Conservation (phyloP, 2,888 invertebrate species). For the Plebejus argus region DNA sequence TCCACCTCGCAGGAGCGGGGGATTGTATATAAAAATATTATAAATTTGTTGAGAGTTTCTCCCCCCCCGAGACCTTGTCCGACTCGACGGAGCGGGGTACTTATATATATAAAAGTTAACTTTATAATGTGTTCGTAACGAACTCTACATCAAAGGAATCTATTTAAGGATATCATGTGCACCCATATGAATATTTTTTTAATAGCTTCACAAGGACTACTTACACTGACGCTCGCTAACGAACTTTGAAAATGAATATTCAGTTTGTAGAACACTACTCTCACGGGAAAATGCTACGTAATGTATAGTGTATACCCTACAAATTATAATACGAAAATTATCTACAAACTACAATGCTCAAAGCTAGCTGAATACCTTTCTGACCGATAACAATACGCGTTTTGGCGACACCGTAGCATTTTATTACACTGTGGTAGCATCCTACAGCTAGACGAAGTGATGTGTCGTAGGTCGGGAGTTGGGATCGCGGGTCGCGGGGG, state of each 20-base stretch:
- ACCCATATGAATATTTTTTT: neutral
- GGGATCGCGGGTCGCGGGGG: neutral
- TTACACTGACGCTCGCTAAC: neutral
- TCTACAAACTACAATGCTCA: no score
- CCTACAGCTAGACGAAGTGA: neutral
- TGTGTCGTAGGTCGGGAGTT: neutral
- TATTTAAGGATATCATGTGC: constrained; percentile 8
- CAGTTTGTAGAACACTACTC: no score
- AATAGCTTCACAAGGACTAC: neutral
- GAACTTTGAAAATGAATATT: neutral
- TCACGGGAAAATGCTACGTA: neutral
- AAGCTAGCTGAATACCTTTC: neutral
- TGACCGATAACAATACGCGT: neutral
- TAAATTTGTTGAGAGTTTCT: neutral
- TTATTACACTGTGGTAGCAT: no score
- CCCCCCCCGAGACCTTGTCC: neutral
- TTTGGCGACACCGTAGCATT: neutral
- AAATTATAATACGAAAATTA: no score
- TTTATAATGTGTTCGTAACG: neutral
- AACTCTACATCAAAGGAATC: neutral
- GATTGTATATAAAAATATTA: neutral
- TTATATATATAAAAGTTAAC: neutral
- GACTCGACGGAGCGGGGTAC: neutral
- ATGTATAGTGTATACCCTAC: neutral
- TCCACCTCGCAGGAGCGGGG: neutral